phyloP scores from a whole-genome alignment of 2,113 vertebrate genomes.

The Callaeas wilsoni region DNA sequence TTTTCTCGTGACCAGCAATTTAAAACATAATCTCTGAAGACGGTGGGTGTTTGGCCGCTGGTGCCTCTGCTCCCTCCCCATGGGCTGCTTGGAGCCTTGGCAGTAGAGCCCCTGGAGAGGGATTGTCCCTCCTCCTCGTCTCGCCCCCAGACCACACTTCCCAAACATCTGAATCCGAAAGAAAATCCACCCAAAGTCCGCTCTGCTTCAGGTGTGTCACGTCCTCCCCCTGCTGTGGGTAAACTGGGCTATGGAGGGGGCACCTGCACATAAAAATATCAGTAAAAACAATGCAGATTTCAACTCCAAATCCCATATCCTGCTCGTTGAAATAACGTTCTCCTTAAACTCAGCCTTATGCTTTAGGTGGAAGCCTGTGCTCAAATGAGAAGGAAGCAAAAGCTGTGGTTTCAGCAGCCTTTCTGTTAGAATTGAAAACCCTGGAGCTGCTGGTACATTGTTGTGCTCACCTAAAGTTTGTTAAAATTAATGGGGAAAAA shows the following conservation, averaged over 20 bases:
- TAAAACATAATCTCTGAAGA: constrained; percentile 12
- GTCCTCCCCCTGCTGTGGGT: not conserved
- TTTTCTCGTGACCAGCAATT: not conserved
- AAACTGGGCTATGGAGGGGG: not conserved
- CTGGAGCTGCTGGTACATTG: not conserved
- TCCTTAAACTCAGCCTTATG: not conserved
- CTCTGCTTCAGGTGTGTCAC: not conserved
- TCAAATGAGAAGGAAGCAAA: not conserved
- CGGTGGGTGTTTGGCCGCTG: not conserved
- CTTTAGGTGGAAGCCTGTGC: not conserved
- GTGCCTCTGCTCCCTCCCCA: not conserved
- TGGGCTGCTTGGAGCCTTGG: not conserved
- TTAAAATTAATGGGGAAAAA: constrained; percentile 9
- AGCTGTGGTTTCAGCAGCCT: not conserved
- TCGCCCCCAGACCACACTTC: not conserved
- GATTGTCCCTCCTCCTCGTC: not conserved
- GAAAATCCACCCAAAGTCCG: not conserved
- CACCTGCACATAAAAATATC: not conserved
- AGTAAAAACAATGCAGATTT: not conserved
- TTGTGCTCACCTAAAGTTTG: not conserved
- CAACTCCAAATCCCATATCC: not conserved
- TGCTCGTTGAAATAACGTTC: not conserved
- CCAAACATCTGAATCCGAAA: not conserved
- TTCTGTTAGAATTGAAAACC: not conserved
- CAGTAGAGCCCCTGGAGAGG: not conserved